Evolutionary conservation across 2,113 vertebrate species (phyloP).

Genomic region (Bothrops jararaca): DNA sequence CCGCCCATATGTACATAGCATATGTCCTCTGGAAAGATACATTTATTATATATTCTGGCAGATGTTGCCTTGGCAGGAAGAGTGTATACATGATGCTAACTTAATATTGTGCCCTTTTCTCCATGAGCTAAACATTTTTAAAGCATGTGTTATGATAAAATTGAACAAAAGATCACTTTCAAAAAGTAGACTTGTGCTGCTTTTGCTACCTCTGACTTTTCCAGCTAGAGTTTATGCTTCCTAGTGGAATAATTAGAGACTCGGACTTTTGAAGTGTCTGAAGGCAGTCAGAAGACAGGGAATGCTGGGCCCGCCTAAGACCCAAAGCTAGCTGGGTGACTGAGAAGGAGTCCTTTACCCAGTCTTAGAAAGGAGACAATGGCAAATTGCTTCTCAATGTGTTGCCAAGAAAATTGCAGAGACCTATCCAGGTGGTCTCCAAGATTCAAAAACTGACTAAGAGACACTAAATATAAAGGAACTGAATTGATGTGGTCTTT

Average conservation of each 20-base stretch:
- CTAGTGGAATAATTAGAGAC: neutral
- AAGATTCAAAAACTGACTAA: neutral
- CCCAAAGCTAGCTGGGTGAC: neutral
- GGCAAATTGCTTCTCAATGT: neutral
- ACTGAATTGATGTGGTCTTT: neutral
- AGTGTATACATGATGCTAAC: neutral
- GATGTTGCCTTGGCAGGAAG: constrained; percentile 47
- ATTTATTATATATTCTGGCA: constrained; percentile 28
- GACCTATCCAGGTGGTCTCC: neutral
- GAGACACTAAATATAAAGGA: neutral
- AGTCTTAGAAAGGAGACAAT: neutral
- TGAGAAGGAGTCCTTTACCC: too few relatives aligned
- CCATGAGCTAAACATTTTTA: neutral
- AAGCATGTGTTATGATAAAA: constrained; percentile 8
- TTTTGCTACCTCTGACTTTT: neutral
- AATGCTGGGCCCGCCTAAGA: neutral
- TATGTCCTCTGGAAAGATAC: constrained; percentile 49
- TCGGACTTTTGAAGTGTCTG: neutral
- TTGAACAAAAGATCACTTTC: neutral
- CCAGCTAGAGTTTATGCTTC: neutral
- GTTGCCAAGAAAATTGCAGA: neutral
- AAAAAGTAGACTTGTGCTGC: neutral
- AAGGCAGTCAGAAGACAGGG: neutral
- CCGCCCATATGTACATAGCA: constrained; percentile 52
- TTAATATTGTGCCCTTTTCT: neutral